Base-by-base conservation (phyloP, 2,113 vertebrate genomes). In the Larimichthys polyactis region DNA sequence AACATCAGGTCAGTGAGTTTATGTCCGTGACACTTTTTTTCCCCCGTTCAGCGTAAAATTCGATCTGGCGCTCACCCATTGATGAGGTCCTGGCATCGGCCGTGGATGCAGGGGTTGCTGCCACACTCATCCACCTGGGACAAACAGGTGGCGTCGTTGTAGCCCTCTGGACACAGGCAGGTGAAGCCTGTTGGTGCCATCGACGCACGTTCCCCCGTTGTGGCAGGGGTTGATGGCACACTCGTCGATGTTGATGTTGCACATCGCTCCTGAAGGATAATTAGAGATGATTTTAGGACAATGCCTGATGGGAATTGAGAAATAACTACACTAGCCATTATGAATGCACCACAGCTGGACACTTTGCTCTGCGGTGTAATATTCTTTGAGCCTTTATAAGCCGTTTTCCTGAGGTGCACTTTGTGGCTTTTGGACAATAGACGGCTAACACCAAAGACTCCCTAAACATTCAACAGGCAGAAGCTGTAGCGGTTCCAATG, bases 91-190 rank as follows among this genome's bases (percentile, higher is more conserved):
- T 95, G 94, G 88, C 98, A 99, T 43, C 91, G 89, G 20, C 98
- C 98, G 0, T 99, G 98, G 84, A 98, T 95, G 77, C 98, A 99
- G 70, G 98, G 98, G 93, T 97, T 96, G 90, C 98, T 99, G 93
- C 94, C 94, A 62, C 98, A 99, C 91, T 99, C 98, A 0, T 98
- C 97, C 83, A 98, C 97, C 94, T 99, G 97, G 0, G 97, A 97
- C 78, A 97, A 91, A 89, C 98, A 99, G 52, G 96, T 97, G 91
- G 95, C 91, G 40, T 96, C 98, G 0, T 97, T 96, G 95, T 96
- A 99, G 60, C 97, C 98, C 77, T 98, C 97, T 0, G 97, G 97
- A 51, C 98, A 99, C 74, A 95, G 75, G 88, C 98, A 99, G 29
- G 95, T 96, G 92, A 98, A 99, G 88, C 96, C 96, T 85, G 0